A percentile compares a stretch with the other conserved stretches of the same genome.
Evolutionary conservation across 2,797 vertebrate species (phyloP).

Genomic region (Muscicapa comitata): DNA sequence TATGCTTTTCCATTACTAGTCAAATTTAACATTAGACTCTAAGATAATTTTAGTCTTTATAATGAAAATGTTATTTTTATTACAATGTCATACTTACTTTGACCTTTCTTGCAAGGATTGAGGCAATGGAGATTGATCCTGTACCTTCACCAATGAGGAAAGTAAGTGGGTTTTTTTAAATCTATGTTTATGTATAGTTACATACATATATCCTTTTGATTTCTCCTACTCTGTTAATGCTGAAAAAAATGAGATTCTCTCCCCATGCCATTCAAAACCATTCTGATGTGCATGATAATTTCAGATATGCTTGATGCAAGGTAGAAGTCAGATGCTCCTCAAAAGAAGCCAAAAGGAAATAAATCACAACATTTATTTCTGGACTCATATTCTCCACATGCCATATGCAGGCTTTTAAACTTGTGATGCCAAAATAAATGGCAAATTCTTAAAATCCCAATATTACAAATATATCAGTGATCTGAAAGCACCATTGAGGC

Average conservation of each 20-base stretch:
- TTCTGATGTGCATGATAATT: background rate
- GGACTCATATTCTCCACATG: background rate
- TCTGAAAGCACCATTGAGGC: background rate
- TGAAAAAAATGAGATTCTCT: background rate
- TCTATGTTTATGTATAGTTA: background rate
- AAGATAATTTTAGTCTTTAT: background rate
- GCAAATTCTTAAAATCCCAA: background rate
- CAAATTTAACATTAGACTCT: background rate
- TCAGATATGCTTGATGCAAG: background rate
- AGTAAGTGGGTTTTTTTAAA: background rate
- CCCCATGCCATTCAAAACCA: background rate
- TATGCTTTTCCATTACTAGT: background rate
- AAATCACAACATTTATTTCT: background rate
- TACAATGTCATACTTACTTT: background rate
- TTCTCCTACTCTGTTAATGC: background rate
- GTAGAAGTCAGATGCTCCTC: background rate
- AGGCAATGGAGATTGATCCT: constrained; percentile 65
- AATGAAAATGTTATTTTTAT: background rate
- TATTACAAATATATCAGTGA: background rate
- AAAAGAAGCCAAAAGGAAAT: background rate
- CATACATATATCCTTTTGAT: background rate
- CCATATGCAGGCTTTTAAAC: background rate
- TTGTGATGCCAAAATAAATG: background rate
- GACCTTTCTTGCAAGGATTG: constrained; percentile 48
- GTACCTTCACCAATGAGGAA: constrained; percentile 51